A percentile compares a stretch with the other conserved stretches of the same genome.
Evolutionary conservation across 1,140 invertebrate genomes (phyloP).

Genomic region (Euglossa dilemma): DNA sequence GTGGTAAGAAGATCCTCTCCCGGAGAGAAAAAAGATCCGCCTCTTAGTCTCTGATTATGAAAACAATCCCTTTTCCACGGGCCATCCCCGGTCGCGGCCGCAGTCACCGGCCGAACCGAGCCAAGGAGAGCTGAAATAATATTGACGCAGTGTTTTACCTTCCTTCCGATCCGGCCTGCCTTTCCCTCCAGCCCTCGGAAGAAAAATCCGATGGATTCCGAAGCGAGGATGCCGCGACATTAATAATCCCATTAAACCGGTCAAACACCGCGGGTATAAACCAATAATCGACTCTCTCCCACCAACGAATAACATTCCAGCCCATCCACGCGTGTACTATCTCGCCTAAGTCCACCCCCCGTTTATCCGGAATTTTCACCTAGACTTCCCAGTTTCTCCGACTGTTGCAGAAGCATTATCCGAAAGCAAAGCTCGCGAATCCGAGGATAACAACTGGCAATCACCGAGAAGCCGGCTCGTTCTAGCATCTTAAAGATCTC

Average conservation of each 20-base stretch:
- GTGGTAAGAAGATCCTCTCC: slow-evolving; percentile 17
- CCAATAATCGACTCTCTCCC: slow-evolving; percentile 56
- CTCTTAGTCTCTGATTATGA: slow-evolving; percentile 50
- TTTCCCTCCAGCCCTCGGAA: not conserved
- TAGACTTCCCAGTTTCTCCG: too few relatives aligned
- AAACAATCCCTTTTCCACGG: slow-evolving; percentile 52
- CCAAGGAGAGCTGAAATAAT: slow-evolving; percentile 45
- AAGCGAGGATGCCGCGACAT: slow-evolving; percentile 9
- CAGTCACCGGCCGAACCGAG: not conserved
- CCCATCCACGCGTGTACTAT: not conserved
- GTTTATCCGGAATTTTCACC: not conserved
- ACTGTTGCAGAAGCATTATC: not conserved
- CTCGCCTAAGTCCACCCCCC: too few relatives aligned
- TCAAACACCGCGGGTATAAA: slow-evolving; percentile 61
- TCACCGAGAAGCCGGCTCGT: not conserved
- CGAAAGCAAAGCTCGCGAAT: not conserved
- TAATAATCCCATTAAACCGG: slow-evolving; percentile 62
- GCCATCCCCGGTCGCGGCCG: not conserved
- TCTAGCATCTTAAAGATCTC: slow-evolving; percentile 1
- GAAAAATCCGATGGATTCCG: slow-evolving; percentile 5
- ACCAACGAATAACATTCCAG: slow-evolving; percentile 53
- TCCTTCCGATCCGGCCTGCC: not conserved
- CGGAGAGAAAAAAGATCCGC: not conserved
- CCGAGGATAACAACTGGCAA: not conserved
- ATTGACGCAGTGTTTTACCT: slow-evolving; percentile 61